Evolutionary conservation across 2,113 vertebrate species (phyloP).

Genomic region (Elephantulus edwardii): DNA sequence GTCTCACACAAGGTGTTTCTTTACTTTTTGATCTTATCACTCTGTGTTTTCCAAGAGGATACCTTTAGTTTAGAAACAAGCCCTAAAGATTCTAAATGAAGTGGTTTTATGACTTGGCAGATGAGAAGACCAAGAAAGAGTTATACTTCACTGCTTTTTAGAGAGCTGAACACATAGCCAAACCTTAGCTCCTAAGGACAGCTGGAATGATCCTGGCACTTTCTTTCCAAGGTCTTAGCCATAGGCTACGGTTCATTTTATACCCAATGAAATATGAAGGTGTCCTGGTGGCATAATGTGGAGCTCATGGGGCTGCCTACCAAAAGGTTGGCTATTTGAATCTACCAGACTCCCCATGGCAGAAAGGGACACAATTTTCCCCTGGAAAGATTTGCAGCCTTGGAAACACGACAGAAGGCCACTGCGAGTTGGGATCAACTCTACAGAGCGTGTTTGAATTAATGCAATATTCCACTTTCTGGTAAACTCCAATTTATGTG

Average conservation of each 20-base stretch:
- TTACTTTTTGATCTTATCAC: slow-evolving; percentile 43
- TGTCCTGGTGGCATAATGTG: too few relatives aligned
- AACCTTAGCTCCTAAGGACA: background rate
- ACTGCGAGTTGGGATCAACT: too few relatives aligned
- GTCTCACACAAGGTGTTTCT: background rate
- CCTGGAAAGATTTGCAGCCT: too few relatives aligned
- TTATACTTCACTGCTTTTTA: slow-evolving; percentile 22
- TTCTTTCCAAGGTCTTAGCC: background rate
- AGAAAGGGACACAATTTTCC: too few relatives aligned
- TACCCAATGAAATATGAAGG: too few relatives aligned
- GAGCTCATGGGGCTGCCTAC: too few relatives aligned
- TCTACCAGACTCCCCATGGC: too few relatives aligned
- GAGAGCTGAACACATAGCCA: background rate
- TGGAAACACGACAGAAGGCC: too few relatives aligned
- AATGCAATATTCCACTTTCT: background rate
- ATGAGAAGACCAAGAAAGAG: slow-evolving; percentile 3
- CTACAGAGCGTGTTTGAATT: too few relatives aligned
- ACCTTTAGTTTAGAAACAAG: slow-evolving; percentile 38
- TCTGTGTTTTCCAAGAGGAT: slow-evolving; percentile 15
- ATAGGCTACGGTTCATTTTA: slow-evolving; percentile 8
- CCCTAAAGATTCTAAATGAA: background rate
- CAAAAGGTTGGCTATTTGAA: too few relatives aligned
- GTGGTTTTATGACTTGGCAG: background rate
- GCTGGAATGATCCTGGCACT: background rate
- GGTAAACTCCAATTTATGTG: slow-evolving; percentile 22